Percentiles rank a stretch among this genome's conserved stretches.
Conservation (phyloP, 2,113 vertebrate genomes). For the Myrmecophaga tridactyla region DNA sequence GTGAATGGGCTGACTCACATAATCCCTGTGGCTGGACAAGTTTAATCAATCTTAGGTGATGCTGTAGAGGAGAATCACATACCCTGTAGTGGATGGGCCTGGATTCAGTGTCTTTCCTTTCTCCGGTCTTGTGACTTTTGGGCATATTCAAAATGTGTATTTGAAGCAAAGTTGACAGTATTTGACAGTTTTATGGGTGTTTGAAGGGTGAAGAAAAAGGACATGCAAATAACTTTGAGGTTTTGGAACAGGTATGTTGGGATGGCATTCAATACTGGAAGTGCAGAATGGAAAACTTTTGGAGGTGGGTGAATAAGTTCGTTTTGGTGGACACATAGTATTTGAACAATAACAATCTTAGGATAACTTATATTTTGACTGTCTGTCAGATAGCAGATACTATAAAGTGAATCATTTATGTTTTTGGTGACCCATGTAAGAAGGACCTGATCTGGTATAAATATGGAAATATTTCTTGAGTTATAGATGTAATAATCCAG, state of each 20-base stretch:
- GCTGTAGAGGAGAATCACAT: not conserved
- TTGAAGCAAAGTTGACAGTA: not conserved
- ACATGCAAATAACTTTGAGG: not conserved
- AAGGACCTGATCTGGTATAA: not conserved
- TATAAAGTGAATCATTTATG: not conserved
- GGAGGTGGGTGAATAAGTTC: not conserved
- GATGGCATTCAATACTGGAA: not conserved
- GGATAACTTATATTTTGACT: not conserved
- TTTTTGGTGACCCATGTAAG: not conserved
- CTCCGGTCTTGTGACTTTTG: not conserved
- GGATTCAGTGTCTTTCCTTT: not conserved
- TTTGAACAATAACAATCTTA: not conserved
- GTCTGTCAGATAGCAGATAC: not conserved
- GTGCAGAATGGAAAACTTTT: not conserved
- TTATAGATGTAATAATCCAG: not conserved
- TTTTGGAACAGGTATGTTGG: not conserved
- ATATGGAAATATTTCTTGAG: not conserved
- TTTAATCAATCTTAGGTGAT: not conserved
- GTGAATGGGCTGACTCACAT: not conserved
- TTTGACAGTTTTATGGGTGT: not conserved
- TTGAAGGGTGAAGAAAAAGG: not conserved
- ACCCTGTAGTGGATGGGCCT: not conserved
- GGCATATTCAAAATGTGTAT: not conserved
- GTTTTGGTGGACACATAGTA: not conserved
- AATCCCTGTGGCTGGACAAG: not conserved